phyloP scores from a whole-genome alignment of 2,888 invertebrate species.

The Erpobdella octoculata region DNA sequence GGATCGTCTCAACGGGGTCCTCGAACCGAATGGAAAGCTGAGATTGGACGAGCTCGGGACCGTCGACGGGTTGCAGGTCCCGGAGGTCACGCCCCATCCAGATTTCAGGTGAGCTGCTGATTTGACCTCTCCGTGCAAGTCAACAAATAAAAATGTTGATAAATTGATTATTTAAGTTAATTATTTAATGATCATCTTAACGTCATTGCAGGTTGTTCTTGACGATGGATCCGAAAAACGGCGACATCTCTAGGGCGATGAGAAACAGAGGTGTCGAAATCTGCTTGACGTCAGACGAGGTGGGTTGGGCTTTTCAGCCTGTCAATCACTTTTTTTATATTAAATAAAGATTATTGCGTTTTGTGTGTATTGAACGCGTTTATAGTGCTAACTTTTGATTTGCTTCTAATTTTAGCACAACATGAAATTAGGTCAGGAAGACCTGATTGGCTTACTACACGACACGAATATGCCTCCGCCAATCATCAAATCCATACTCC shows the following conservation, averaged over 20 bases:
- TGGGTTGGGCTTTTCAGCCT: no score
- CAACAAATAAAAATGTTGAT: neutral
- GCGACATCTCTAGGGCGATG: constrained; percentile 96
- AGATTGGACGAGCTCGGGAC: constrained; percentile 85
- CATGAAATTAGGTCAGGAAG: constrained; percentile 10
- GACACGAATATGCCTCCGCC: neutral
- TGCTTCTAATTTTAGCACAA: no score
- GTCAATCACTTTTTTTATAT: no score
- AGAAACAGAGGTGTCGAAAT: constrained; percentile 93
- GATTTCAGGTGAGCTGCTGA: constrained; percentile 61
- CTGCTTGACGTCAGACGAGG: constrained; percentile 53
- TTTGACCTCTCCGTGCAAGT: neutral
- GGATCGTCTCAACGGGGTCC: constrained; percentile 85
- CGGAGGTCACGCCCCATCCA: constrained; percentile 71
- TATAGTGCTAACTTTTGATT: no score
- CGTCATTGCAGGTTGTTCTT: constrained; percentile 67
- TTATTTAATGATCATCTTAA: neutral
- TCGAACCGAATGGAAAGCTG: constrained; percentile 84
- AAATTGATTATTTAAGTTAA: neutral
- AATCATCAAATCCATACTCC: neutral
- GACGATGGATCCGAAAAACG: constrained; percentile 86
- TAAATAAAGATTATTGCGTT: no score
- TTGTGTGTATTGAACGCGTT: no score
- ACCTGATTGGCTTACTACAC: neutral
- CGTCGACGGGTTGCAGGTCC: constrained; percentile 61